phyloP scores from a whole-genome alignment of 2,113 vertebrate genomes.

The Alethe castanea region DNA sequence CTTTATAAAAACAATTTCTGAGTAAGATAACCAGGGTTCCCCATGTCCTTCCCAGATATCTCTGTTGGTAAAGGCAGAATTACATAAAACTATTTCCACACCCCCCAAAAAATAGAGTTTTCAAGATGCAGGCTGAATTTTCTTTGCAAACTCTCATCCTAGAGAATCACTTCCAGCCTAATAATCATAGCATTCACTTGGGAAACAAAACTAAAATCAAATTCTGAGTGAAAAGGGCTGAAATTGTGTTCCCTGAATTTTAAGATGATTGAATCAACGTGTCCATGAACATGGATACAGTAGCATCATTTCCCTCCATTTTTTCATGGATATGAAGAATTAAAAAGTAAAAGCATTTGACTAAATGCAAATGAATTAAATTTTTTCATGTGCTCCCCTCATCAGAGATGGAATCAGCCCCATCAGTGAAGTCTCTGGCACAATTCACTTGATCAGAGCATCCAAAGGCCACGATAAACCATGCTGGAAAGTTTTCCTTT shows the following conservation, averaged over 20 bases:
- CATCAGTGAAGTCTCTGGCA: background rate
- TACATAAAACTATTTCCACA: background rate
- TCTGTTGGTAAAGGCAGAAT: background rate
- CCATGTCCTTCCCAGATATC: background rate
- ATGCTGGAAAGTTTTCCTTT: background rate
- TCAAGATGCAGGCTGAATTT: background rate
- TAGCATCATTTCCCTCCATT: fast-evolving
- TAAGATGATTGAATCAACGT: fast-evolving
- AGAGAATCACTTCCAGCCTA: background rate
- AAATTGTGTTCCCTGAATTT: background rate
- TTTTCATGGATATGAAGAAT: background rate
- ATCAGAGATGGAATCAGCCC: background rate
- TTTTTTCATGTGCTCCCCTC: background rate
- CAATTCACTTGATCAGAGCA: background rate
- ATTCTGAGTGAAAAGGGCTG: background rate
- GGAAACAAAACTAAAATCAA: background rate
- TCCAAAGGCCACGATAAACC: background rate
- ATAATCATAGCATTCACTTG: background rate
- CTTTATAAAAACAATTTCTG: background rate
- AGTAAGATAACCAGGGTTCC: background rate
- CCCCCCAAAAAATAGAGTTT: background rate
- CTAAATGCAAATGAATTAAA: background rate
- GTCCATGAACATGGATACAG: background rate
- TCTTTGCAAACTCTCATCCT: background rate
- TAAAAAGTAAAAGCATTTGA: background rate